Percentiles rank a stretch among this genome's conserved stretches.
Conservation (phyloP, 2,113 vertebrate genomes). For the Platichthys stellatus region DNA sequence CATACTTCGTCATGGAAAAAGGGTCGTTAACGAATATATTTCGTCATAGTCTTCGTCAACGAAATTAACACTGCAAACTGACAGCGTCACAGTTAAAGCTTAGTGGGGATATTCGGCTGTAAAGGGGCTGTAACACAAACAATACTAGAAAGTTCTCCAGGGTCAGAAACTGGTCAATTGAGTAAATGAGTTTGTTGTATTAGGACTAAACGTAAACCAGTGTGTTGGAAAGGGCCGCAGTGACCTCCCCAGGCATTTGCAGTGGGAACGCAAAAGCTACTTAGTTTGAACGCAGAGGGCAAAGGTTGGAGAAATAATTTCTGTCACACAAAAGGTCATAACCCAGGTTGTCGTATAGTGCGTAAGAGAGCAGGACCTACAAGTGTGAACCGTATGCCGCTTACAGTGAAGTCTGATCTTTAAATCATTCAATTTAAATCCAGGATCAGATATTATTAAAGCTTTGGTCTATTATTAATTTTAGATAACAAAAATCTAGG, state of each 20-base stretch:
- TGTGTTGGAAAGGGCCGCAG: constrained; percentile 12
- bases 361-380: constrained; percentile 25
- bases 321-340: constrained; percentile 39
- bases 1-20: too few species aligned
- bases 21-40: too few species aligned
- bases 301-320: constrained; percentile 55
- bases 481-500: too few species aligned
- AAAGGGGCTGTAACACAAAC: constrained; percentile 33
- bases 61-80: background rate
- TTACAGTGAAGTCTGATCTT: background rate
- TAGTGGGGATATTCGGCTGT: constrained; percentile 27
- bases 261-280: constrained; percentile 46
- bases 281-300: constrained; percentile 39
- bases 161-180: constrained; percentile 59
- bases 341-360: constrained; percentile 18
- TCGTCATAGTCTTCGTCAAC: too few species aligned
- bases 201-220: constrained; percentile 29
- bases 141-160: constrained; percentile 35
- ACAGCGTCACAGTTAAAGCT: constrained; percentile 25
- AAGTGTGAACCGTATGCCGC: background rate
- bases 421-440: too few species aligned
- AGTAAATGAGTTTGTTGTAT: constrained; percentile 57
- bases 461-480: too few species aligned
- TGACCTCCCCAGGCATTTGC: constrained; percentile 41
- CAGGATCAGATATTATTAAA: too few species aligned